These are phyloP conservation scores for Oligia latruncula DNA, from an alignment of 2,888 invertebrate genomes.

Conservation along the genomic window DNA sequence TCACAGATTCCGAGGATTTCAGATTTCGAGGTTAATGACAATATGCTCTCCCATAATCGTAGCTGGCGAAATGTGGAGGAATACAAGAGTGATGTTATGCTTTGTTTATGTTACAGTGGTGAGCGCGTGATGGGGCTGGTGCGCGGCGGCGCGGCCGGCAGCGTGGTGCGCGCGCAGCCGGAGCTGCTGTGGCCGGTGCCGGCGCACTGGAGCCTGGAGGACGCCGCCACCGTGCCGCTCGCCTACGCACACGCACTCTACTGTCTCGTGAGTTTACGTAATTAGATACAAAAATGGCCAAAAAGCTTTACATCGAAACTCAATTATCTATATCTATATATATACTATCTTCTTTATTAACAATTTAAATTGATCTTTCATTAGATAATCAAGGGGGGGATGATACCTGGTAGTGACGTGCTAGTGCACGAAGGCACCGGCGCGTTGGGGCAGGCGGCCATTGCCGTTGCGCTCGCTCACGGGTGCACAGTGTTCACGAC, in stretches of 20 bases:
- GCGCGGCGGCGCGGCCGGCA: slow-evolving; percentile 83
- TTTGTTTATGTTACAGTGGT: slow-evolving; percentile 77
- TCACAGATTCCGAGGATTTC: no score
- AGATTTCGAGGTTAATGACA: no score
- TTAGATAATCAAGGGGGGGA: slow-evolving; percentile 25
- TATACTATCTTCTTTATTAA: background rate
- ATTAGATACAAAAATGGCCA: no score
- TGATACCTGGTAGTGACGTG: slow-evolving; percentile 17
- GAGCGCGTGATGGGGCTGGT: slow-evolving; percentile 91
- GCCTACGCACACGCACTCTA: slow-evolving; percentile 87
- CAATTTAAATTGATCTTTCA: background rate
- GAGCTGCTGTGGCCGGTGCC: slow-evolving; percentile 92
- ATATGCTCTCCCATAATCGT: background rate
- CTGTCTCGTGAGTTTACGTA: slow-evolving; percentile 68
- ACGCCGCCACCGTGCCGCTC: slow-evolving; percentile 94
- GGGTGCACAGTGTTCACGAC: slow-evolving; percentile 72
- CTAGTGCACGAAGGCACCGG: slow-evolving; percentile 57
- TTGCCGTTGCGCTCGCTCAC: slow-evolving; percentile 66
- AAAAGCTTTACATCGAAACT: no score
- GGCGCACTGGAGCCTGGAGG: slow-evolving; percentile 92
- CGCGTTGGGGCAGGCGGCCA: slow-evolving; percentile 69
- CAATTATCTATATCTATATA: no score
- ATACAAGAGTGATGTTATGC: background rate
- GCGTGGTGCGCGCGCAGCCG: slow-evolving; percentile 81
- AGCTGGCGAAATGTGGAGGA: background rate